These are phyloP conservation scores for Tenthredo amoena DNA, from an alignment of 2,888 invertebrate species.

Conservation along the genomic window DNA sequence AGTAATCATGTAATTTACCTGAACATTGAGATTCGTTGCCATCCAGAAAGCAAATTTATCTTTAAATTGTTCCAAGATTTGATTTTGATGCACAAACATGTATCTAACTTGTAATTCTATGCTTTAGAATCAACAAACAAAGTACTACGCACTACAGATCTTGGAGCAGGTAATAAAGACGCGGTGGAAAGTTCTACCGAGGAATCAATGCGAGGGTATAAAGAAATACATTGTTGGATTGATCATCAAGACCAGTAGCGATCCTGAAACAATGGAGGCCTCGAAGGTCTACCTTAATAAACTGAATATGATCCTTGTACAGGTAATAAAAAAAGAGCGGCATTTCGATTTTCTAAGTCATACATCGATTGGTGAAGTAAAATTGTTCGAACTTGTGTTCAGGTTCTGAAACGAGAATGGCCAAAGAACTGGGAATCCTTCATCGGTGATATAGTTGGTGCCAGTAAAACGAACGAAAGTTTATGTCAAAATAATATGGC, in stretches of 20 bases:
- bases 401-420: slow-evolving; percentile 99
- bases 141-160: slow-evolving; percentile 99
- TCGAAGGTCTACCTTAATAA: slow-evolving; percentile 99
- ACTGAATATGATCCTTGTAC: slow-evolving; percentile 98
- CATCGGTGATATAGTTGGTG: slow-evolving; percentile 99
- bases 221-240: slow-evolving; percentile 99
- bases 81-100: background rate
- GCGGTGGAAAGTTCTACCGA: slow-evolving; percentile 98
- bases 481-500: slow-evolving; percentile 99
- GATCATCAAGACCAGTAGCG: slow-evolving; percentile 98
- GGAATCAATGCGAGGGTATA: slow-evolving; percentile 99
- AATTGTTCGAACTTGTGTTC: slow-evolving; percentile 21
- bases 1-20: background rate
- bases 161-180: slow-evolving; percentile 99
- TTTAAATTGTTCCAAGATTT: background rate
- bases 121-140: slow-evolving; percentile 95
- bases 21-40: background rate
- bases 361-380: background rate
- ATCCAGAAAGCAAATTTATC: background rate
- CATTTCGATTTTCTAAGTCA: background rate
- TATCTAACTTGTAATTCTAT: background rate
- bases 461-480: slow-evolving; percentile 99
- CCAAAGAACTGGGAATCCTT: slow-evolving; percentile 99
- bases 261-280: slow-evolving; percentile 91
- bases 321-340: slow-evolving; percentile 80